Evolutionary conservation across 2,797 vertebrate species (phyloP), one percentile per base, ranked within the genome.

Genomic region (Gallinago nigripennis): DNA sequence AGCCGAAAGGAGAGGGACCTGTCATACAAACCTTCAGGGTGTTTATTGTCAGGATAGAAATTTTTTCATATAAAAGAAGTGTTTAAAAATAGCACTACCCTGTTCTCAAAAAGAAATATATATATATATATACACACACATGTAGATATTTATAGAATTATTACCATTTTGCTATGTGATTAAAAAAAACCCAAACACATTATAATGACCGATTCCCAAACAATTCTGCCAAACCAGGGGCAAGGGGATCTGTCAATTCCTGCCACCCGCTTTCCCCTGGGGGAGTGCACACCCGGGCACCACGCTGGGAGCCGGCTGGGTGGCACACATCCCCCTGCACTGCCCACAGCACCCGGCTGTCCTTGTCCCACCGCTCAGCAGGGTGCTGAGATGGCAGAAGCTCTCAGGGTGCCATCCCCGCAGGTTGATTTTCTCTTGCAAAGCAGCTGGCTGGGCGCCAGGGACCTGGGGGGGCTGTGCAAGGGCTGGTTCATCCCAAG

Each of bases 1-100:
- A 70, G 43, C 31, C 5, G 1, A 77, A 91, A 95, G 66, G 58
- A 94, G 39, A 82, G 8, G 23, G 16, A 79, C 43, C 0, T 4
- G 19, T 65, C 76, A 82, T 94, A 96, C 90, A 97, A 97, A 97
- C 61, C 64, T 92, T 91, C 70, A 91, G 78, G 57, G 85, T 60
- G 31, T 96, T 97, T 97, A 97, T 97, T 97, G 58, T 82, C 94
- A 89, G 53, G 65, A 93, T 46, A 95, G 87, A 86, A 92, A 84
- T 46, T 86, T 84, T 77, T 91, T 78, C 76, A 88, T 73, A 95
- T 92, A 96, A 95, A 96, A 96, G 73, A 95, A 70, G 35, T 82
- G 64, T 96, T 96, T 86, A 86, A 95, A 96, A 97, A 96, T 46
- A 96, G 45, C 43, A 58, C 93, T 94, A 92, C 45, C 82, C 68